Evolutionary conservation across 2,888 invertebrate species (phyloP).

Genomic region (Scaptodrosophila latifasciaeformis): DNA sequence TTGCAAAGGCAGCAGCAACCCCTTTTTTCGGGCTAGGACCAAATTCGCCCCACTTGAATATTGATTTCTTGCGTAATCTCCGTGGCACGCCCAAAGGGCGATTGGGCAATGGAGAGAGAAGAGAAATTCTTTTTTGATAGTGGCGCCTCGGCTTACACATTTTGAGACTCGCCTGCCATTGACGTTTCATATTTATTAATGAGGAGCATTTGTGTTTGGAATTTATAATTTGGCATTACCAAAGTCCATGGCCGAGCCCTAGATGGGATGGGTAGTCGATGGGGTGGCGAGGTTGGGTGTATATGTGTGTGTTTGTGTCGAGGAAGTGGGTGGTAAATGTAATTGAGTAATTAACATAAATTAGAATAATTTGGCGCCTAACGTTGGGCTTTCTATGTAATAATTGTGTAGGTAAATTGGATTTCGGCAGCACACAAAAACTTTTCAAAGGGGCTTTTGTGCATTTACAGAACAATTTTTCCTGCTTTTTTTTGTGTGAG

Average conservation of each 20-base stretch:
- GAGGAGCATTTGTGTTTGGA: constrained; percentile 69
- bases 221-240: constrained; percentile 62
- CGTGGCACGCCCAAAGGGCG: constrained; percentile 39
- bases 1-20: too few species aligned
- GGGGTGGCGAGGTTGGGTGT: not conserved
- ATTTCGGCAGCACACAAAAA: constrained; percentile 31
- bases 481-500: too few species aligned
- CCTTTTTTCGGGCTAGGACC: constrained; percentile 28
- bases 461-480: constrained; percentile 5
- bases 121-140: constrained; percentile 40
- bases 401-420: constrained; percentile 62
- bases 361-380: constrained; percentile 64
- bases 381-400: constrained; percentile 42
- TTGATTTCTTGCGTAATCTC: constrained; percentile 66
- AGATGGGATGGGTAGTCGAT: not conserved
- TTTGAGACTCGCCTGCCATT: constrained; percentile 36
- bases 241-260: constrained; percentile 3
- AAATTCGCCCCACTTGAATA: constrained; percentile 53
- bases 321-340: constrained; percentile 53
- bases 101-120: not conserved
- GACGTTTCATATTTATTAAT: constrained; percentile 70
- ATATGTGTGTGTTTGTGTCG: too few species aligned
- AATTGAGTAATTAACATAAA: constrained; percentile 74
- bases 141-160: constrained; percentile 23
- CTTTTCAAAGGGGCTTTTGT: constrained; percentile 7